Evolutionary conservation across 1,140 invertebrate genomes (phyloP), one percentile per base, ranked within the genome.

Genomic region (Hyles vespertilio): DNA sequence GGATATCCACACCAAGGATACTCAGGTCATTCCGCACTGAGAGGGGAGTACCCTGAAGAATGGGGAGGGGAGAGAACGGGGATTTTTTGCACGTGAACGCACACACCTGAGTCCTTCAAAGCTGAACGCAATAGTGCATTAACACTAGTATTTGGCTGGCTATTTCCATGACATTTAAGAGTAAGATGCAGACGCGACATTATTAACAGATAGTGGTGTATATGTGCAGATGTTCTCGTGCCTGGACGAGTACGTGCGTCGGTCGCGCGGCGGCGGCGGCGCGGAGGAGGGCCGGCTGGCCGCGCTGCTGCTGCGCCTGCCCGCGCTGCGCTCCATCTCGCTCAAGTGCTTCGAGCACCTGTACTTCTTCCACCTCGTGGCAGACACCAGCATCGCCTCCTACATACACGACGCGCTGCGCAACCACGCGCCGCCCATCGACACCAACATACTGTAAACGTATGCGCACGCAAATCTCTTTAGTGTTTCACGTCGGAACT

Each of bases 331-430:
- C 53, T 98, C 97, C 59, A 99, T 99, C 76, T 98, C 96, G 36
- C 92, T 99, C 11, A 99, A 99, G 89, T 98, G 98, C 89, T 91
- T 96, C 70, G 97, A 99, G 84, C 96, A 98, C 89, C 91, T 99
- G 48, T 99, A 98, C 91, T 98, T 97, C 91, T 98, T 97, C 90
- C 95, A 96, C 80, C 91, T 98, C 45, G 95, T 97, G 66, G 95
- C 93, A 44, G 96, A 98, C 67, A 91, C 91, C 52, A 92, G 91
- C 49, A 92, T 95, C 66, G 92, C 94, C 65, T 91, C 89, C n/a
- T 94, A 94, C 80, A 91, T 95, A 58, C 91, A 91, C 62, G 93
- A 95, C 69, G 93, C 94, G 89, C 86, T 95, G 36, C 93, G 94
- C 70, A 91, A 91, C 47, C 89, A 92, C 71, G 77, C 83, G 68